Evolutionary conservation across 2,888 invertebrate genomes (phyloP).

Genomic region (Nemotelus pantherinus): DNA sequence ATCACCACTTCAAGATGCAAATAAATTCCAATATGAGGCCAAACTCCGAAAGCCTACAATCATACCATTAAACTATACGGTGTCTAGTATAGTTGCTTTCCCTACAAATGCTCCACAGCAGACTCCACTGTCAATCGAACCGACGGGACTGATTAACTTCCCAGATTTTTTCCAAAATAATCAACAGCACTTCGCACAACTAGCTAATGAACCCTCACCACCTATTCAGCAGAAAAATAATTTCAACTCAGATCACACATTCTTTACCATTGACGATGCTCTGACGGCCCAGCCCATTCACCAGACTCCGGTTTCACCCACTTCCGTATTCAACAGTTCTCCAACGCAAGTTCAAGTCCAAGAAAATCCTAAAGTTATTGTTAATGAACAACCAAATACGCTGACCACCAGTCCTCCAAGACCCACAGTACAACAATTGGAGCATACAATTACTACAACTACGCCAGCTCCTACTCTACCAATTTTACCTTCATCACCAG

Average conservation of each 20-base stretch:
- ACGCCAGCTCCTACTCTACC: slow-evolving; percentile 20
- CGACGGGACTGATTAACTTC: slow-evolving; percentile 8
- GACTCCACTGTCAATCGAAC: not conserved
- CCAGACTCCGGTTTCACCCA: slow-evolving; percentile 29
- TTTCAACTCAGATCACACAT: slow-evolving; percentile 49
- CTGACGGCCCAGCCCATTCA: slow-evolving; percentile 48
- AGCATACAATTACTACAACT: slow-evolving; percentile 31
- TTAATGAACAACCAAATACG: slow-evolving; percentile 48
- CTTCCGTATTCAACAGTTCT: slow-evolving; percentile 26
- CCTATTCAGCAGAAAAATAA: slow-evolving; percentile 40
- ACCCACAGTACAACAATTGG: slow-evolving; percentile 46
- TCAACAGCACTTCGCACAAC: not conserved
- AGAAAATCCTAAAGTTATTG: slow-evolving; percentile 28
- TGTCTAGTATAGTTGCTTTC: slow-evolving; percentile 22
- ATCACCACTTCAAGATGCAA: slow-evolving; percentile 48
- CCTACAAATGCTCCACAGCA: slow-evolving; percentile 33
- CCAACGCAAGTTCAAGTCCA: slow-evolving; percentile 15
- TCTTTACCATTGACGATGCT: slow-evolving; percentile 54
- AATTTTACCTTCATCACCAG: slow-evolving; percentile 23
- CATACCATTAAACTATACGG: slow-evolving; percentile 14
- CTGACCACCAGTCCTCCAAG: slow-evolving; percentile 53
- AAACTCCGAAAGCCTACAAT: not conserved
- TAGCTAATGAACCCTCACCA: slow-evolving; percentile 46
- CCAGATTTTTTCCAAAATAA: not conserved
- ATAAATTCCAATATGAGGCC: slow-evolving; percentile 31